Conservation (phyloP, 2,113 vertebrate genomes). For the Tympanuchus pallidicinctus region DNA sequence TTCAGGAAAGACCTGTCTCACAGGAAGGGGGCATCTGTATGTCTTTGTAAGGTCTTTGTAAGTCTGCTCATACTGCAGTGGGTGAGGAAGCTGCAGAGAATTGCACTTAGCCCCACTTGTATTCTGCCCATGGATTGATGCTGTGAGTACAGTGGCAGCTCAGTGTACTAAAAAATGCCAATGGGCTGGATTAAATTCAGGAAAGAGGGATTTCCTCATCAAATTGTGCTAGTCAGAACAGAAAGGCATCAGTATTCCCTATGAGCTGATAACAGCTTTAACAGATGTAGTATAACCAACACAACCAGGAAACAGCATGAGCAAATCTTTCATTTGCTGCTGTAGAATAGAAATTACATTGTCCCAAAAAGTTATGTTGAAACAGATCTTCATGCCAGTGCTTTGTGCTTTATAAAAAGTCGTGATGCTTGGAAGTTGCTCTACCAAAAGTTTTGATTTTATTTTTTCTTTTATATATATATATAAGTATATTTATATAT, state of each 20-base stretch:
- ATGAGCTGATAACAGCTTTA: constrained; percentile 7
- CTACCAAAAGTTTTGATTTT: background rate
- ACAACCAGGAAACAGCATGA: background rate
- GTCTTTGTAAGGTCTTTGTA: background rate
- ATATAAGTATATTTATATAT: too few species aligned
- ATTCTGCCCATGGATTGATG: background rate
- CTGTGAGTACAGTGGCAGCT: background rate
- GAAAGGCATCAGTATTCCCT: constrained; percentile 22
- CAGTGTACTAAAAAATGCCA: background rate
- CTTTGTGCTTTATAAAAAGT: background rate
- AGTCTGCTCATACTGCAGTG: background rate
- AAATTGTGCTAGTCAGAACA: background rate
- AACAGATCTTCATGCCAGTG: background rate
- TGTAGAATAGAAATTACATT: constrained; percentile 11
- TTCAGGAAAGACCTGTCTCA: background rate
- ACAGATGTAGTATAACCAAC: background rate
- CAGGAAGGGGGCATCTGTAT: background rate
- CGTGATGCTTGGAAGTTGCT: background rate
- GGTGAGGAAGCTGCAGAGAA: background rate
- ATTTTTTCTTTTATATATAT: too few species aligned
- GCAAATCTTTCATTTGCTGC: background rate
- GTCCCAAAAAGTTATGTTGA: background rate
- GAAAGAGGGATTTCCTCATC: background rate
- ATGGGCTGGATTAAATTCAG: background rate
- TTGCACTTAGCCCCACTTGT: background rate